Percentiles rank a stretch among this genome's conserved stretches.
Conservation (phyloP, 2,797 vertebrate species). For the Taeniopygia guttata region DNA sequence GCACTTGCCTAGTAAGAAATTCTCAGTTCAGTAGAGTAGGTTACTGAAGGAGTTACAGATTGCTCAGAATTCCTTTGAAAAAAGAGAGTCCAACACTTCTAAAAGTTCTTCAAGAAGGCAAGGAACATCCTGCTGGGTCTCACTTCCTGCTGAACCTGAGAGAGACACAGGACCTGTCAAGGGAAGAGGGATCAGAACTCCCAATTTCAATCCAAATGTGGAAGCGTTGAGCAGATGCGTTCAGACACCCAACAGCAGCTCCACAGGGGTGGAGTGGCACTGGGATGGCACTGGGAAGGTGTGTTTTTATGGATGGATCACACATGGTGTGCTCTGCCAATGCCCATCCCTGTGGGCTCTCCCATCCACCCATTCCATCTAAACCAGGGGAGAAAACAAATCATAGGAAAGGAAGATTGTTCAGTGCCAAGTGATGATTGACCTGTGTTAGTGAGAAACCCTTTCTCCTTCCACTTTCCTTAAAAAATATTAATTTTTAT, state of each 20-base stretch:
- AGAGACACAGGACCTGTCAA: not conserved
- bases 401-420: not conserved
- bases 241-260: not conserved
- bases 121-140: not conserved
- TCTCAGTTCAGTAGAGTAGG: not conserved
- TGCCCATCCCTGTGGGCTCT: not conserved
- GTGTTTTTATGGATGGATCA: not conserved
- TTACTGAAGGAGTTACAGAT: not conserved
- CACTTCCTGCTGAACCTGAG: not conserved
- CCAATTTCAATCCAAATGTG: not conserved
- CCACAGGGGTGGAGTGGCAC: not conserved
- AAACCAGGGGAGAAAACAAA: not conserved
- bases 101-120: not conserved
- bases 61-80: not conserved
- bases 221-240: not conserved
- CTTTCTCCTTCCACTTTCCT: not conserved
- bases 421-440: not conserved
- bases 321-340: not conserved
- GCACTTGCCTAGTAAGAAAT: not conserved
- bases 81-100: not conserved
- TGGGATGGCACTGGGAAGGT: rapidly evolving
- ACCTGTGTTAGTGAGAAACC: not conserved
- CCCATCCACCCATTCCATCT: not conserved
- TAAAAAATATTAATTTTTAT: not conserved
- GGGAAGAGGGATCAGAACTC: not conserved